Percentiles rank a stretch among this genome's conserved stretches.
These are phyloP conservation scores for Lathamus discolor DNA, from an alignment of 2,113 vertebrate species.

Conservation along the genomic window DNA sequence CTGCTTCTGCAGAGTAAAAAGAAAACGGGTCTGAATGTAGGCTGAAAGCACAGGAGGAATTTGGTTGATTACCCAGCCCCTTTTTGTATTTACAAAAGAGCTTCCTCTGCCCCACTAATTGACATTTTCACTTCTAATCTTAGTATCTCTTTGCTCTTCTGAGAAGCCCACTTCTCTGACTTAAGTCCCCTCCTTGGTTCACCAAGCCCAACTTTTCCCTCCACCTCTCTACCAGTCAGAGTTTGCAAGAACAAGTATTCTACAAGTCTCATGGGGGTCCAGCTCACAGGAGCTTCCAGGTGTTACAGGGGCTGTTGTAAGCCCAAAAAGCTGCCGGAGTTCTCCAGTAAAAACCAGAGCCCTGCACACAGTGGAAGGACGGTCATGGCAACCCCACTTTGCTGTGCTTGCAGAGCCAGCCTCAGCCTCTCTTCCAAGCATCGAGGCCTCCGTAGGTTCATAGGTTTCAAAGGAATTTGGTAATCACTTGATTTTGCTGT, in stretches of 20 bases:
- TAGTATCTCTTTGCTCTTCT: neutral
- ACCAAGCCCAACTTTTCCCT: neutral
- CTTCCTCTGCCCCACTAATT: neutral
- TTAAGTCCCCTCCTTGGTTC: neutral
- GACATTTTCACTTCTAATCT: neutral
- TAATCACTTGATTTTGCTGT: neutral
- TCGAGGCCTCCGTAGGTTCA: neutral
- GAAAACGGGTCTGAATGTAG: neutral
- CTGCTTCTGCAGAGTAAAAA: neutral
- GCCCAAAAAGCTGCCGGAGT: neutral
- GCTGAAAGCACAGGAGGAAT: neutral
- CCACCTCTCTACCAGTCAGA: neutral
- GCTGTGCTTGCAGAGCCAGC: no score
- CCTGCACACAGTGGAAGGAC: fast-evolving
- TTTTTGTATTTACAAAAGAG: neutral
- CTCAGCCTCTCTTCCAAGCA: no score
- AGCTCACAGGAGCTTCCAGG: neutral
- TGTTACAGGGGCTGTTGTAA: neutral
- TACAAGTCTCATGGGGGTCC: neutral
- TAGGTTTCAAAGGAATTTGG: neutral
- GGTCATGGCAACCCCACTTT: neutral
- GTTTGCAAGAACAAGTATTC: neutral
- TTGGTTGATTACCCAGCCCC: neutral
- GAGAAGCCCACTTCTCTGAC: neutral
- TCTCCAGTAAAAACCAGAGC: neutral